Percentiles rank a stretch among this genome's conserved stretches.
These are phyloP conservation scores for Spilosoma lubricipeda DNA, from an alignment of 2,888 invertebrate species.

Conservation along the genomic window DNA sequence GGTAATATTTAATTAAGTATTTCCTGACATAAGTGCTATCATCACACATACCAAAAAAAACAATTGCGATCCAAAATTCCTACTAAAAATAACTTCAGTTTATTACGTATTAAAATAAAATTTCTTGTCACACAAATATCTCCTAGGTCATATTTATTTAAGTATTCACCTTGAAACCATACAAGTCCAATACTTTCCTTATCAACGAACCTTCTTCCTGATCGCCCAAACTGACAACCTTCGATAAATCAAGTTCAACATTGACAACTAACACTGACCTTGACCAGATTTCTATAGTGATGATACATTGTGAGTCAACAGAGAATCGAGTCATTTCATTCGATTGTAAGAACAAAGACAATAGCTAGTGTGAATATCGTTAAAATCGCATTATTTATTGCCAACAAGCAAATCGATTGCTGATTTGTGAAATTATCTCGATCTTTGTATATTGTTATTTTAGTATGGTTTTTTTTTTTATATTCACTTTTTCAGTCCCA, in stretches of 20 bases:
- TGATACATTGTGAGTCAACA: slow-evolving; percentile 42
- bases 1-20: no score
- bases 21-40: background rate
- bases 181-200: slow-evolving; percentile 36
- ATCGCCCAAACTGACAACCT: slow-evolving; percentile 27
- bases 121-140: background rate
- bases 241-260: slow-evolving; percentile 40
- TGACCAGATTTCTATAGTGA: slow-evolving; percentile 48
- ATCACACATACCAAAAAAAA: no score
- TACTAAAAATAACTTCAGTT: no score
- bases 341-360: slow-evolving; percentile 1
- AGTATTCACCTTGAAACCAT: slow-evolving; percentile 3
- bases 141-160: slow-evolving; percentile 23
- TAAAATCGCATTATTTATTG: background rate
- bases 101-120: background rate
- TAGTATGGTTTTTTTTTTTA: no score
- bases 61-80: no score
- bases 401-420: background rate
- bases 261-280: slow-evolving; percentile 44
- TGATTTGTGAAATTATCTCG: background rate
- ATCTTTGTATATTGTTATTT: no score
- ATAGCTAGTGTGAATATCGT: background rate
- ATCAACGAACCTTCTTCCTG: slow-evolving; percentile 34
- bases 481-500: background rate
- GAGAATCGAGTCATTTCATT: slow-evolving; percentile 5